These are phyloP conservation scores for Teleogryllus oceanicus DNA, from an alignment of 2,888 invertebrate species.

Conservation along the genomic window DNA sequence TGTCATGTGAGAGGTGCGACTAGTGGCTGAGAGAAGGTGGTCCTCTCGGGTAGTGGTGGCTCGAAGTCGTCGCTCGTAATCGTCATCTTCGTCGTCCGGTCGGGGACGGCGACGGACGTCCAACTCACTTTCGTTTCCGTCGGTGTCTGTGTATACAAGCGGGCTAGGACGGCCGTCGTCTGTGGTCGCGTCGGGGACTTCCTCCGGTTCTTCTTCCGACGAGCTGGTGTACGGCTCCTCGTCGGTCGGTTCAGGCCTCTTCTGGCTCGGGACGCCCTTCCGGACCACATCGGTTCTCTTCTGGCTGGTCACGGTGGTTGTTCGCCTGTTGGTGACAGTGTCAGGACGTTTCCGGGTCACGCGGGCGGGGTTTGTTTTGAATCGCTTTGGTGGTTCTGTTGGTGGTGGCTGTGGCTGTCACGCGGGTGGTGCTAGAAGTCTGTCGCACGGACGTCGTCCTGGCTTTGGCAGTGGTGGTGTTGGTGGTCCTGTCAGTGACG, in stretches of 20 bases:
- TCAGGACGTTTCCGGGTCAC: not conserved
- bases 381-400: slow-evolving; percentile 20
- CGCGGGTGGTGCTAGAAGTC: slow-evolving; percentile 18
- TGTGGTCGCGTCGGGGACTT: slow-evolving; percentile 36
- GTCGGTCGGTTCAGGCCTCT: not conserved
- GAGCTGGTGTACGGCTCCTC: not conserved
- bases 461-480: slow-evolving; percentile 18
- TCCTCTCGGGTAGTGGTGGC: slow-evolving; percentile 27
- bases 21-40: slow-evolving; percentile 28
- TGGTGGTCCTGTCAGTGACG: slow-evolving; percentile 31
- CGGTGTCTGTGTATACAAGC: slow-evolving; percentile 29
- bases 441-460: slow-evolving; percentile 20
- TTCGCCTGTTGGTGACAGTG: not conserved
- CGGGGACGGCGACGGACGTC: slow-evolving; percentile 32
- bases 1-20: slow-evolving; percentile 1
- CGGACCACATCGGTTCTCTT: not conserved
- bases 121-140: slow-evolving; percentile 34
- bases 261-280: not conserved
- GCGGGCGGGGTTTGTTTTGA: not conserved
- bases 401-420: slow-evolving; percentile 18
- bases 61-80: slow-evolving; percentile 37
- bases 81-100: slow-evolving; percentile 34
- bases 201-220: slow-evolving; percentile 37
- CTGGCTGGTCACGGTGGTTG: not conserved
- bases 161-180: slow-evolving; percentile 30